Evolutionary conservation across 2,888 invertebrate species (phyloP).

Genomic region (Zygothrica quintamaculata): DNA sequence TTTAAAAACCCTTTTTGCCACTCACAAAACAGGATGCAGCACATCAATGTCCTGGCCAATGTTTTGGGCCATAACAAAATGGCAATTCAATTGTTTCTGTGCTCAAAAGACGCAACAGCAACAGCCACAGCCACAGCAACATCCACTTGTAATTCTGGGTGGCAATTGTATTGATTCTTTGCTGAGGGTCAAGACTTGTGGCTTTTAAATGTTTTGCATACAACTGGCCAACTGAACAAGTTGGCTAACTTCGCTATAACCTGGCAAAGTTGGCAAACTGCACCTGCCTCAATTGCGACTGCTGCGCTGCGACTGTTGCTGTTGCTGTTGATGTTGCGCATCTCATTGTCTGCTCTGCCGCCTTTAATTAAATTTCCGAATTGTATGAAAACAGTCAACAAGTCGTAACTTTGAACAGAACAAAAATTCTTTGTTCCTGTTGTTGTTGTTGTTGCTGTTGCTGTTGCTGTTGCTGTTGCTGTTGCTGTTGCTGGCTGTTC

Average conservation of each 20-base stretch:
- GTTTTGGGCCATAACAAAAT: constrained; percentile 61
- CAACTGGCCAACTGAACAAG: constrained; percentile 18
- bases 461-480: constrained; percentile 38
- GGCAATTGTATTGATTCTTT: constrained; percentile 83
- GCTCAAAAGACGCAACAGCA: no score
- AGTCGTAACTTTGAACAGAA: constrained; percentile 71
- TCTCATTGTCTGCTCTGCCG: constrained; percentile 76
- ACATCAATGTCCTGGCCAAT: constrained; percentile 78
- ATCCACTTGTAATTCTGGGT: constrained; percentile 68
- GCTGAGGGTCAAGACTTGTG: constrained; percentile 55
- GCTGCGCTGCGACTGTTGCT: constrained; percentile 3
- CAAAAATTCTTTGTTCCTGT: constrained; percentile 59
- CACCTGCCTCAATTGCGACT: constrained; percentile 57
- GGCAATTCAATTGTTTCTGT: constrained; percentile 82
- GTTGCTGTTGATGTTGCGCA: constrained; percentile 33
- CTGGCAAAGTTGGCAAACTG: constrained; percentile 37
- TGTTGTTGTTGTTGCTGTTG: constrained; percentile 37
- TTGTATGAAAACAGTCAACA: constrained; percentile 80
- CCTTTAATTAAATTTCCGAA: constrained; percentile 80
- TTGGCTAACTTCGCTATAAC: constrained; percentile 27
- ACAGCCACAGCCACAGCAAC: no score
- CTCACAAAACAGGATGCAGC: constrained; percentile 71
- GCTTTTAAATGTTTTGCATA: constrained; percentile 56
- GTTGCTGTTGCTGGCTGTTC: constrained; percentile 23
- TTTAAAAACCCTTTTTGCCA: no score